Evolutionary conservation across 2,113 vertebrate genomes (phyloP), one percentile per base, ranked within the genome.

Genomic region (Neogale vison): DNA sequence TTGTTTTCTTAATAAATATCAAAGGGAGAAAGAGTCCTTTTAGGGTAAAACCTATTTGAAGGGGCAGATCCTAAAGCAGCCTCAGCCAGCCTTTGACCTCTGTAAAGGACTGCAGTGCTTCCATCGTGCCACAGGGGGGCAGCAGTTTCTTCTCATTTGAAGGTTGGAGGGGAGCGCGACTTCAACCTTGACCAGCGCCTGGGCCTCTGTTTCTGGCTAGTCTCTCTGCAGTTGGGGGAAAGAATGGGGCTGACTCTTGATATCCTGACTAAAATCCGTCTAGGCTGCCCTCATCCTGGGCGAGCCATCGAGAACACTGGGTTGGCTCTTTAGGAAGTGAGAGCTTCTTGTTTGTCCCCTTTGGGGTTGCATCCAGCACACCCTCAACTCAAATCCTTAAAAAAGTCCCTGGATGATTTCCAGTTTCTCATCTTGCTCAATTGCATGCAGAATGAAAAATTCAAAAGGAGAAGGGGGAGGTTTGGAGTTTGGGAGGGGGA

Each of bases 51-150:
- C 21, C 21, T 67, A 0, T 24, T 76, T 52, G 39, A 84, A 69
- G 26, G 63, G 11, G 2, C 6, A 50, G 36, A 39, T 81, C 21
- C 52, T 72, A 42, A 92, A 92, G 69, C 23, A 69, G 42, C 24
- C n/a, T 13, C 29, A 2, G 7, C 24, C 67, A 31, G 10, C 7
- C 42, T 39, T 79, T 36, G 72, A 34, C 50, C 47, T 69, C 14
- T 0, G 2, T 93, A 80, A 31, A 36, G 81, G 89, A 17, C 63
- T 89, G 97, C 92, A 96, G 95, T 97, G 79, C 80, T 90, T 82
- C 79, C 5, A 6, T 4, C 59, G 55, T 47, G 88, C 96, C 98
- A 96, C 98, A 88, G 0, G 96, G 87, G 92, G 98, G 97, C 97
- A 97, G 61, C 92, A 96, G 57, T 87, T 93, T 67, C 88, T 3